Base-by-base conservation (phyloP, 2,113 vertebrate species). In the Sardina pilchardus region DNA sequence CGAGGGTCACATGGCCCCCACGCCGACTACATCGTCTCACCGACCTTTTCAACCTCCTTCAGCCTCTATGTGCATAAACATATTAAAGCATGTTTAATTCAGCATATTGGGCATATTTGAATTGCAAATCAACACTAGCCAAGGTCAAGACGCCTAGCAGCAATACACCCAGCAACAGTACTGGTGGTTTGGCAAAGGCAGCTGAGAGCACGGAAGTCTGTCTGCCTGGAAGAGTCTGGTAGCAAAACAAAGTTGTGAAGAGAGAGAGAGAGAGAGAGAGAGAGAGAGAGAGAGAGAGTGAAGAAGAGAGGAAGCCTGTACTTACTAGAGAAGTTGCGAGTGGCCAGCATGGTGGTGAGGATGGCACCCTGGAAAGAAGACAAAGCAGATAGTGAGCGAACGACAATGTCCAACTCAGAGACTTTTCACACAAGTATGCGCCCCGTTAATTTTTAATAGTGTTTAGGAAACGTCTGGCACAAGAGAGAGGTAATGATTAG, bases 271-370 rank as follows among this genome's bases (percentile, higher is more conserved):
- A 12, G 34, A 34, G 8, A 42, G 39, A 3, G 39, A 42, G 10
- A 30, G 59, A 67, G 26, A 30, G 63, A 67, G 10, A 67, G 6
- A 67, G 9, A 12, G 30, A 34, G n/a, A 42, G 2, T 42, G 4
- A 42, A 42, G 39, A 42, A 42, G 39, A 42, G 39, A 42, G 4
- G 39, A 42, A 42, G 39, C 39, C 30, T 2, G 3, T 71, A 71
- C 94, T 87, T 96, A 99, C 98, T 98, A 96, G 98, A 98, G 93
- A 99, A 99, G 94, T 98, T 99, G 86, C 98, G 97, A 71, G 98
- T 99, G 89, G 97, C 98, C 84, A 99, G 95, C 98, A 99, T 99
- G 0, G 98, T 99, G 34, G 87, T 88, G 26, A 89, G 88, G 81
- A 90, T 89, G 8, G 88, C 88, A 10, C 87, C 87, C 87, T 89